Evolutionary conservation across 1,140 invertebrate genomes (phyloP).

Genomic region (Cheumatopsyche charites): DNA sequence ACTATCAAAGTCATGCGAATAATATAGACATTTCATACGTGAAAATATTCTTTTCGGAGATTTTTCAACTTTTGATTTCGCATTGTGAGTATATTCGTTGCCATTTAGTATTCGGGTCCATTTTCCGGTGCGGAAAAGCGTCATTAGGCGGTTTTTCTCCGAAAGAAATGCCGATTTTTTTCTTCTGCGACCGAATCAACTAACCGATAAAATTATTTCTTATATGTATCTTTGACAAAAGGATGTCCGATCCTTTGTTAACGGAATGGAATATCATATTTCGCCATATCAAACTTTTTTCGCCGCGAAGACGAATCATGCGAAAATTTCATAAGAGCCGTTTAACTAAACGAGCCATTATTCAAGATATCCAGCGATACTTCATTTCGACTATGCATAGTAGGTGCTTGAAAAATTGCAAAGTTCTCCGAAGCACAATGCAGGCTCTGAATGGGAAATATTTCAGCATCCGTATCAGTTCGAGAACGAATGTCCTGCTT

Average conservation of each 20-base stretch:
- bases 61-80: too few relatives aligned
- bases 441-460: conserved; percentile 25
- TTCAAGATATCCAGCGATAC: background rate
- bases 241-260: conserved; percentile 21
- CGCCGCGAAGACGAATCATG: too few relatives aligned
- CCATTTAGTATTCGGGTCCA: conserved; percentile 23
- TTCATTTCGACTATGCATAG: background rate
- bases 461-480: conserved; percentile 31
- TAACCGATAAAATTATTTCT: conserved; percentile 32
- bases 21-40: background rate
- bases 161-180: conserved; percentile 24
- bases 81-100: conserved; percentile 5
- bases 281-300: too few relatives aligned
- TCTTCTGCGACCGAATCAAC: conserved; percentile 10
- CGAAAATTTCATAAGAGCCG: too few relatives aligned
- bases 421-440: background rate
- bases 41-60: background rate
- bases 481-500: conserved; percentile 6
- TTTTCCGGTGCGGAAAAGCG: conserved; percentile 26
- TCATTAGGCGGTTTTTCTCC: conserved; percentile 31
- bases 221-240: conserved; percentile 25
- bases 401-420: conserved; percentile 15
- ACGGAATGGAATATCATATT: background rate
- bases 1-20: background rate
- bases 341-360: too few relatives aligned